phyloP scores from a whole-genome alignment of 2,888 invertebrate genomes.

The Blastobasis lacticolella region DNA sequence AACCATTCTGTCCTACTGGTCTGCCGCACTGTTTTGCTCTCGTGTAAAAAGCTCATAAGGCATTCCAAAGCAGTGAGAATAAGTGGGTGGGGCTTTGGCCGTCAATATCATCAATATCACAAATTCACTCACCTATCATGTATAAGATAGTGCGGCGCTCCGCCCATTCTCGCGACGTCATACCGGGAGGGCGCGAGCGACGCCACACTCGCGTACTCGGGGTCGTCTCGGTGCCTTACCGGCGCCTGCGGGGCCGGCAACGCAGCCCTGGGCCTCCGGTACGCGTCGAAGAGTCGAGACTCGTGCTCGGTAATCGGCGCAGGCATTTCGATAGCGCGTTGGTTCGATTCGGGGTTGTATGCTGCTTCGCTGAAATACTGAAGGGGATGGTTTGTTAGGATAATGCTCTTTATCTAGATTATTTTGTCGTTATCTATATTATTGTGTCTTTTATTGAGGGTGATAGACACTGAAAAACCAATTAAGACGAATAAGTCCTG shows the following conservation, averaged over 20 bases:
- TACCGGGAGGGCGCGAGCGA: conserved; percentile 52
- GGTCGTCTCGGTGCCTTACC: conserved; percentile 48
- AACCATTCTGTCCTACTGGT: no score
- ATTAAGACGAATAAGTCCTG: no score
- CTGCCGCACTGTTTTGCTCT: no score
- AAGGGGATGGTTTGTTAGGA: not conserved
- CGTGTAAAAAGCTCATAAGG: no score
- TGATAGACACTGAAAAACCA: no score
- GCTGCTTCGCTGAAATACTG: conserved; percentile 94
- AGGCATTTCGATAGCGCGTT: conserved; percentile 71
- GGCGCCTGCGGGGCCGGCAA: conserved; percentile 55
- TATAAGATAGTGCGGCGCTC: conserved; percentile 51
- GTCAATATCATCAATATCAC: no score
- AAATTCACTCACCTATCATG: conserved; percentile 57
- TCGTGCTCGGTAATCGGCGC: conserved; percentile 65
- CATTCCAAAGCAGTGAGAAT: no score
- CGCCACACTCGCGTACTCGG: conserved; percentile 64
- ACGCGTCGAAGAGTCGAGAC: conserved; percentile 68
- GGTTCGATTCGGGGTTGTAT: conserved; percentile 91
- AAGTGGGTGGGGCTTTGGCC: no score
- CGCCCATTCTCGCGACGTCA: conserved; percentile 41
- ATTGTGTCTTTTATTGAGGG: no score
- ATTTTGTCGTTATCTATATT: no score
- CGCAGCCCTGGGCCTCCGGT: conserved; percentile 55
- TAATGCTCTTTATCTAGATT: no score